Percentiles rank a stretch among this genome's conserved stretches.
These are phyloP conservation scores for Pyrrhia umbra DNA, from an alignment of 2,888 invertebrate species.

Conservation along the genomic window DNA sequence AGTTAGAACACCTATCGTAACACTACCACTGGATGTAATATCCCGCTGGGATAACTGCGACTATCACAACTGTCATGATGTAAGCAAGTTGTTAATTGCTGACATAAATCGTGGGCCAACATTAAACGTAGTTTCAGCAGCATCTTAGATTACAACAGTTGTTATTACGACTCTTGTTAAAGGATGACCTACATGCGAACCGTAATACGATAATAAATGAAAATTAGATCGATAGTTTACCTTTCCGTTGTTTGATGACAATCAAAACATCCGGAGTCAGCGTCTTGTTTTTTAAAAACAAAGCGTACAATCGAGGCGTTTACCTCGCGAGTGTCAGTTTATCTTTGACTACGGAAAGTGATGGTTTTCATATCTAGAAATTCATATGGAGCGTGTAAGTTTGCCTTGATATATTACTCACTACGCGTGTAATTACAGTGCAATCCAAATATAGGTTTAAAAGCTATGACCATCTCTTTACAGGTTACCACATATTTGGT, in stretches of 20 bases:
- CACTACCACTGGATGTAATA: constrained; percentile 12
- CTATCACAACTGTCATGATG: constrained; percentile 42
- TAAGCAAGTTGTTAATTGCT: constrained; percentile 46
- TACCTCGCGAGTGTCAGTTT: constrained; percentile 19
- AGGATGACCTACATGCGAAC: constrained; percentile 1
- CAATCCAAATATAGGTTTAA: constrained; percentile 3
- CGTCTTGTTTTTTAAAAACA: constrained; percentile 46
- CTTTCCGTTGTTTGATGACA: constrained; percentile 10
- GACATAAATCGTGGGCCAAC: constrained; percentile 43
- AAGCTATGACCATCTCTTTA: constrained; percentile 31
- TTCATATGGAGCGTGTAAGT: constrained; percentile 68
- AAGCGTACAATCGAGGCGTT: constrained; percentile 11
- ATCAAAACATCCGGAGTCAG: constrained; percentile 47
- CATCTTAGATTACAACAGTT: constrained; percentile 22
- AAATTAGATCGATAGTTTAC: constrained; percentile 31
- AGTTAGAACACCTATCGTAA: background rate
- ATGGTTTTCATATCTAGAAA: constrained; percentile 44
- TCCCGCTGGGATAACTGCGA: constrained; percentile 13
- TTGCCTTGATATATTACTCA: background rate
- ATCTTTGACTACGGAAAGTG: constrained; percentile 33
- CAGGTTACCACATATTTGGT: constrained; percentile 66
- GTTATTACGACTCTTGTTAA: constrained; percentile 20
- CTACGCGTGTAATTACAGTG: background rate
- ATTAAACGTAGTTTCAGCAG: constrained; percentile 20
- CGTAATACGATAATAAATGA: constrained; percentile 1